Evolutionary conservation across 2,888 invertebrate genomes (phyloP).

Genomic region (Escarpia spicata): DNA sequence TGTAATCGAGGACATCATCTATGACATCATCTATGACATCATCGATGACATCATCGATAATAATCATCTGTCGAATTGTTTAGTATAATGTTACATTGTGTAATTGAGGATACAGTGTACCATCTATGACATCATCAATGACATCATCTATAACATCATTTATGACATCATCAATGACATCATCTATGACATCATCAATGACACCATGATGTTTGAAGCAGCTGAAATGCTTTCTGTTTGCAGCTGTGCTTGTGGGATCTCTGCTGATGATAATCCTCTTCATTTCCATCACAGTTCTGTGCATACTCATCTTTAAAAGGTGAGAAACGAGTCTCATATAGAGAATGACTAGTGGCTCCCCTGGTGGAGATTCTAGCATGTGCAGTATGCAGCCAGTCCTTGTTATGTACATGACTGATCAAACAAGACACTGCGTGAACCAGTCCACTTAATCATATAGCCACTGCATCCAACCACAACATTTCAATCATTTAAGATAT

Average conservation of each 20-base stretch:
- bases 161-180: background rate
- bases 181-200: background rate
- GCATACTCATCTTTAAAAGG: background rate
- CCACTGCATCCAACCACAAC: too few relatives aligned
- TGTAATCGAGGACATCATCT: background rate
- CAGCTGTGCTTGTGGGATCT: background rate
- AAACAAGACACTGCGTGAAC: background rate
- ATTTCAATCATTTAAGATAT: too few relatives aligned
- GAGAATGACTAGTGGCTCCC: background rate
- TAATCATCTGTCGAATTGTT: too few relatives aligned
- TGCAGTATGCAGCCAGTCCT: background rate
- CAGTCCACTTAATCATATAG: too few relatives aligned
- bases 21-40: background rate
- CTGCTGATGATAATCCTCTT: background rate
- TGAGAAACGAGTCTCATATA: background rate
- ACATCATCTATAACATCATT: background rate
- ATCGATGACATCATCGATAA: background rate
- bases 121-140: background rate
- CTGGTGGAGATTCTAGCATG: background rate
- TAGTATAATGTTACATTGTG: too few relatives aligned
- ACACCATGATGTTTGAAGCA: background rate
- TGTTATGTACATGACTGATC: background rate
- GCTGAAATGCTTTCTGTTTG: background rate
- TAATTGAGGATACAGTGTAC: too few relatives aligned
- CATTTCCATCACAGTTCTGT: conserved; percentile 19